phyloP scores from a whole-genome alignment of 2,888 invertebrate species.

The Arge pagana region DNA sequence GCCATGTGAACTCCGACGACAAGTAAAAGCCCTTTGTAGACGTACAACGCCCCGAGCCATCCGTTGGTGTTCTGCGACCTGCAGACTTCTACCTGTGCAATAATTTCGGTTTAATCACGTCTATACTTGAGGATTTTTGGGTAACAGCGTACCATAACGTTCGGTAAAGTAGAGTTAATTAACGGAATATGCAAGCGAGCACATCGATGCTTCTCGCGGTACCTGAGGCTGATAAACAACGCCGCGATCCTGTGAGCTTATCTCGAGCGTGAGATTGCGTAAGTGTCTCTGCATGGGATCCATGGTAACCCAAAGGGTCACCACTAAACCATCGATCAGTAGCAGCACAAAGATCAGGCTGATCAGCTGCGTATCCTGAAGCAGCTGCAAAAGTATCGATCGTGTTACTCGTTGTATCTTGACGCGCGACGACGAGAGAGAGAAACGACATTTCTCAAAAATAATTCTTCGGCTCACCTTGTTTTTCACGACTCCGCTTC shows the following conservation, averaged over 20 bases:
- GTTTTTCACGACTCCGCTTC: constrained; percentile 83
- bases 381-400: constrained; percentile 61
- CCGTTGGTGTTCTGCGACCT: constrained; percentile 84
- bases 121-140: constrained; percentile 27
- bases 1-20: constrained; percentile 94
- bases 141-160: not conserved
- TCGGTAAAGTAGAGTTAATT: not conserved
- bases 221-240: constrained; percentile 87
- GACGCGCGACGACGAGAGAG: no score
- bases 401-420: not conserved
- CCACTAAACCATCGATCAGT: constrained; percentile 80
- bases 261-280: constrained; percentile 80
- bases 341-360: constrained; percentile 81
- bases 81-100: constrained; percentile 83
- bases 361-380: constrained; percentile 88
- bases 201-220: constrained; percentile 36
- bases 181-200: no score
- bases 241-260: constrained; percentile 75
- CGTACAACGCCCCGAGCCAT: constrained; percentile 89
- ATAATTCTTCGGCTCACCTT: constrained; percentile 69
- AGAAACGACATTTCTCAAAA: not conserved
- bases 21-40: constrained; percentile 86
- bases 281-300: constrained; percentile 89
- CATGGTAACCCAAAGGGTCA: constrained; percentile 81
- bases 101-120: constrained; percentile 32